phyloP scores from a whole-genome alignment of 2,888 invertebrate species.

The Choristoneura rosaceana region DNA sequence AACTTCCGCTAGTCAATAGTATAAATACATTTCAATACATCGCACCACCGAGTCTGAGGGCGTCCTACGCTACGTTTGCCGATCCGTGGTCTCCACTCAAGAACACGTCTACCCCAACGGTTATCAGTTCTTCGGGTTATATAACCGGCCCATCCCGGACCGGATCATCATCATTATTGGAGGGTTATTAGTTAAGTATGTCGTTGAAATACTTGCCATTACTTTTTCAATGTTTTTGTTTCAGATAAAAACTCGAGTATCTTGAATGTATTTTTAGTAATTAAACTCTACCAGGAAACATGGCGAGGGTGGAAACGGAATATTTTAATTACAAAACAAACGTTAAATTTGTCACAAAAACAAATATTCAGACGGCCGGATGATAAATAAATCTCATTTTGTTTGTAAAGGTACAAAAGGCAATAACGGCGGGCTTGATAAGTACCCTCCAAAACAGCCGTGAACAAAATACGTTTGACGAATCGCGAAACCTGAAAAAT shows the following conservation, averaged over 20 bases:
- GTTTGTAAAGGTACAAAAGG: conserved; percentile 8
- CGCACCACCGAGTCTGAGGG: too few relatives aligned
- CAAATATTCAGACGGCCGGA: background rate
- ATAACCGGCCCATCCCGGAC: too few relatives aligned
- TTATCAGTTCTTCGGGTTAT: too few relatives aligned
- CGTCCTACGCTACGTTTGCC: too few relatives aligned
- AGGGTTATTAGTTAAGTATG: too few relatives aligned
- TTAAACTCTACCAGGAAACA: background rate
- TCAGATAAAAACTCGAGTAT: background rate
- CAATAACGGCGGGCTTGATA: conserved; percentile 18
- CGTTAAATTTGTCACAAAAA: conserved; percentile 7
- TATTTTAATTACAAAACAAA: conserved; percentile 13
- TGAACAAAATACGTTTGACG: conserved; percentile 20
- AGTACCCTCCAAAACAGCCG: background rate
- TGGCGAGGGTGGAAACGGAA: background rate
- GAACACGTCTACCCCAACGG: too few relatives aligned
- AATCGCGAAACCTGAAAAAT: conserved; percentile 14
- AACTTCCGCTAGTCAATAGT: too few relatives aligned
- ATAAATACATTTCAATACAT: too few relatives aligned
- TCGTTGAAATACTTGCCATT: too few relatives aligned
- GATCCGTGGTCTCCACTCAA: too few relatives aligned
- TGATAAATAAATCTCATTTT: conserved; percentile 15
- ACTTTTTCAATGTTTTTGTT: too few relatives aligned
- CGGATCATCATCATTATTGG: too few relatives aligned
- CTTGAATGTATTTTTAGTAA: background rate